Conservation (phyloP, 92 coral and sea anemone genomes). For the Zoanthus solanderi region DNA sequence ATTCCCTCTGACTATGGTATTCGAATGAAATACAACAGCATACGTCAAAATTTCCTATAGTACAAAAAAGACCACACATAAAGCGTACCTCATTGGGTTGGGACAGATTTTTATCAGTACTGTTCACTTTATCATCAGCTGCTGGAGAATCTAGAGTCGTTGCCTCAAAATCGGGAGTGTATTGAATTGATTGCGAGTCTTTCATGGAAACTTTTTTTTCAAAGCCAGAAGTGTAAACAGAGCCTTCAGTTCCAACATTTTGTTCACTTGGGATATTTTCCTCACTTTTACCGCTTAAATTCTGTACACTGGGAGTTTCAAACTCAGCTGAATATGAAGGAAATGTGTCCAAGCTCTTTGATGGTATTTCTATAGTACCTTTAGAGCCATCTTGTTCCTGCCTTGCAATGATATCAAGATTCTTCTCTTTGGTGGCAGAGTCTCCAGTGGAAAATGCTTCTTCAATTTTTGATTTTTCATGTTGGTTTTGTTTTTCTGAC, state of each 20-base stretch:
- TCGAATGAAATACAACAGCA: too few species aligned
- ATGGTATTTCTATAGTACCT: conserved; percentile 10
- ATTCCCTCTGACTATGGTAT: too few species aligned
- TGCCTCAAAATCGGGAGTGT: conserved; percentile 25
- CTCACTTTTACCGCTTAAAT: conserved; percentile 7
- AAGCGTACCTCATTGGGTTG: neutral
- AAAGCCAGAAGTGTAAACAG: conserved; percentile 69
- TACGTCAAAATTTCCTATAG: too few species aligned
- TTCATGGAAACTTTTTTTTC: conserved; percentile 39
- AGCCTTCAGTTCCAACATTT: conserved; percentile 8
- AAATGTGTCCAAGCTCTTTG: neutral
- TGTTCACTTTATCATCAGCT: neutral
- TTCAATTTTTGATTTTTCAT: conserved; percentile 59
- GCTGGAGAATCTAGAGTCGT: neutral
- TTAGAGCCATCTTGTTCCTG: conserved; percentile 9
- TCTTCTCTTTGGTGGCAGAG: conserved; percentile 1
- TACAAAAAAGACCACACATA: too few species aligned
- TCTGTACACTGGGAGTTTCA: conserved; percentile 28
- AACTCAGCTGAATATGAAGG: conserved; percentile 33
- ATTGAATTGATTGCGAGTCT: conserved; percentile 15
- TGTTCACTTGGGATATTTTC: conserved; percentile 10
- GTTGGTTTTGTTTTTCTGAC: neutral
- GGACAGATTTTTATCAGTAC: neutral
- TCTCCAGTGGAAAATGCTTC: conserved; percentile 35
- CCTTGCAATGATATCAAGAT: neutral